phyloP scores from a whole-genome alignment of 2,797 vertebrate genomes.

The Aratinga solstitialis region DNA sequence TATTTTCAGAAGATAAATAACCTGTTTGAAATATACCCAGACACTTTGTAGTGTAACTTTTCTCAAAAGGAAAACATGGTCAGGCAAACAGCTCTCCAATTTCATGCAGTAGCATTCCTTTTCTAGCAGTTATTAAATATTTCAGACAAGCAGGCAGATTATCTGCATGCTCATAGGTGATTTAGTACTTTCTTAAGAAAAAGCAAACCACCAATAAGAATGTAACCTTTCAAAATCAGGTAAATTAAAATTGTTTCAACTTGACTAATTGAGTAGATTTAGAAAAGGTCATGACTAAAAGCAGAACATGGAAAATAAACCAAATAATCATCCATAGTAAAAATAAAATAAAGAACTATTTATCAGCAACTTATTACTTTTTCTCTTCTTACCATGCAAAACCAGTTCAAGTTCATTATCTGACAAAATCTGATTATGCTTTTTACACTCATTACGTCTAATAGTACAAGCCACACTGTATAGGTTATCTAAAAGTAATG shows the following conservation, averaged over 20 bases:
- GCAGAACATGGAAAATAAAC: neutral
- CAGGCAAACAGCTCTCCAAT: neutral
- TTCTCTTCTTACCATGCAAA: neutral
- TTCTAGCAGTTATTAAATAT: neutral
- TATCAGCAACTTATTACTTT: neutral
- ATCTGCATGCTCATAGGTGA: neutral
- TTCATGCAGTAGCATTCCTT: neutral
- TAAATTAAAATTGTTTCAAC: neutral
- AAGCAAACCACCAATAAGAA: neutral
- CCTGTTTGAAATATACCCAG: neutral
- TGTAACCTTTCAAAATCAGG: neutral
- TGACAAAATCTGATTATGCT: neutral
- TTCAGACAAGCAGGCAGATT: neutral
- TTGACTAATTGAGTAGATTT: neutral
- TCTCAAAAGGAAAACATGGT: neutral
- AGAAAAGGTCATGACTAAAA: neutral
- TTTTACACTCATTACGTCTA: neutral
- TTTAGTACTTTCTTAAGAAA: neutral
- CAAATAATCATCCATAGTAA: neutral
- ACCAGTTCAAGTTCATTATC: neutral
- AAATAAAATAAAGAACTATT: neutral
- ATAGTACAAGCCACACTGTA: neutral
- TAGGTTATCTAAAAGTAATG: neutral
- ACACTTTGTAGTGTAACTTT: neutral
- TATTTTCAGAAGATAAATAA: slow-evolving; percentile 47